Evolutionary conservation across 2,113 vertebrate species (phyloP).

Genomic region (Lates calcarifer): DNA sequence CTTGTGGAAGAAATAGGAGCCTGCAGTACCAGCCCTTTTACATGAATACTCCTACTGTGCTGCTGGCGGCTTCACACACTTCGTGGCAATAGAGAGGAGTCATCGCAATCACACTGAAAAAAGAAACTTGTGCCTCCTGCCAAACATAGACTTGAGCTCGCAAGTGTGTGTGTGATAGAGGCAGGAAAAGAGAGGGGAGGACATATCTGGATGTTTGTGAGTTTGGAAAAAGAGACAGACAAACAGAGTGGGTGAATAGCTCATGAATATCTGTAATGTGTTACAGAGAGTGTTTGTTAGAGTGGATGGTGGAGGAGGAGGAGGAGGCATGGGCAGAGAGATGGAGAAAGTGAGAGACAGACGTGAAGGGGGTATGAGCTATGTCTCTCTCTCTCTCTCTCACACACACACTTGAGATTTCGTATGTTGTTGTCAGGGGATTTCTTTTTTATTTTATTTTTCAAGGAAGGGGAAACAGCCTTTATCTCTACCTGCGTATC

Average conservation of each 20-base stretch:
- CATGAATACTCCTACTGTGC: constrained; percentile 64
- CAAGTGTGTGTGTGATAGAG: background rate
- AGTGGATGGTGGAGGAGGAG: constrained; percentile 4
- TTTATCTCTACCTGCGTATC: constrained; percentile 45
- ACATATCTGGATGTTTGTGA: constrained; percentile 56
- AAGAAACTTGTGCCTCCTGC: constrained; percentile 44
- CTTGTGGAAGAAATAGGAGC: constrained; percentile 38
- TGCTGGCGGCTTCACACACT: constrained; percentile 41
- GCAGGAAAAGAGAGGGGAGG: background rate
- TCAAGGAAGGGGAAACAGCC: background rate
- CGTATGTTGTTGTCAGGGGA: background rate
- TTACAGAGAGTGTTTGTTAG: constrained; percentile 48
- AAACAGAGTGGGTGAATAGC: constrained; percentile 50
- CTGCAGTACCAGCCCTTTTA: constrained; percentile 42
- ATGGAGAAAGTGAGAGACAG: constrained; percentile 31
- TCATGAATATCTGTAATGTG: constrained; percentile 72
- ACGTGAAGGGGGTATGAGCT: background rate
- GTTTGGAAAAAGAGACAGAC: constrained; percentile 38
- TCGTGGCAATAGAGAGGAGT: constrained; percentile 41
- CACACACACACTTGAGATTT: constrained; percentile 20
- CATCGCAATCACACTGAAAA: constrained; percentile 44
- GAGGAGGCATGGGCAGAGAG: constrained; percentile 13
- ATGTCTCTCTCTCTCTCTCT: background rate
- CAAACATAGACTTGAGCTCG: constrained; percentile 33
- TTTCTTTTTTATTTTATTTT: too few relatives aligned